These are phyloP conservation scores for Actinemys pallida DNA, from an alignment of 2,113 vertebrate species.

Conservation along the genomic window DNA sequence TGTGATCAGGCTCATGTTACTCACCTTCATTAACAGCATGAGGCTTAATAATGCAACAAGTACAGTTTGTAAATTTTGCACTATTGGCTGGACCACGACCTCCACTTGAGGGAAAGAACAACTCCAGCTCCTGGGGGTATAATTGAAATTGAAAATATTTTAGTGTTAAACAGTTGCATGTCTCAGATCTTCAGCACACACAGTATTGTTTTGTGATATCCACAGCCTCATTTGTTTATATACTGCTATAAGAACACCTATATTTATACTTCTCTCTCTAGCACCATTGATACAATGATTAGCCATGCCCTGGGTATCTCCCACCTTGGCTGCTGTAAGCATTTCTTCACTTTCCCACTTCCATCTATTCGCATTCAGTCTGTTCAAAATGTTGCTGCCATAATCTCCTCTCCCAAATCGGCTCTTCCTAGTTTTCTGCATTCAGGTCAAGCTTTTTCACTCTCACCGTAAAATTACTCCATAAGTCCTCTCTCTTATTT, in stretches of 20 bases:
- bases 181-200: background rate
- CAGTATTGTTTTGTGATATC: background rate
- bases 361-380: background rate
- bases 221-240: background rate
- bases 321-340: background rate
- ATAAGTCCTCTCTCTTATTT: background rate
- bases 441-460: background rate
- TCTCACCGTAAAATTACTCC: background rate
- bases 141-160: conserved; percentile 55
- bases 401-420: background rate
- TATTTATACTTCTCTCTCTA: background rate
- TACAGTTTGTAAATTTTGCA: conserved; percentile 86
- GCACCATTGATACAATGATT: background rate
- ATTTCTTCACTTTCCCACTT: background rate
- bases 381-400: background rate
- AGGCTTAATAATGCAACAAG: conserved; percentile 94
- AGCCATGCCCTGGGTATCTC: background rate
- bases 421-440: background rate
- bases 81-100: conserved; percentile 89
- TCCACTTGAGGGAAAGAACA: conserved; percentile 93
- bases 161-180: background rate
- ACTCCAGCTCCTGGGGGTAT: conserved; percentile 90
- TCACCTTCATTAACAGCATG: conserved; percentile 91
- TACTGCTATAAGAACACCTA: background rate
- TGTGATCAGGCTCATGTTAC: background rate